Evolutionary conservation across 2,113 vertebrate genomes (phyloP), one percentile per base, ranked within the genome.

Genomic region (Microcebus ravelobensis): DNA sequence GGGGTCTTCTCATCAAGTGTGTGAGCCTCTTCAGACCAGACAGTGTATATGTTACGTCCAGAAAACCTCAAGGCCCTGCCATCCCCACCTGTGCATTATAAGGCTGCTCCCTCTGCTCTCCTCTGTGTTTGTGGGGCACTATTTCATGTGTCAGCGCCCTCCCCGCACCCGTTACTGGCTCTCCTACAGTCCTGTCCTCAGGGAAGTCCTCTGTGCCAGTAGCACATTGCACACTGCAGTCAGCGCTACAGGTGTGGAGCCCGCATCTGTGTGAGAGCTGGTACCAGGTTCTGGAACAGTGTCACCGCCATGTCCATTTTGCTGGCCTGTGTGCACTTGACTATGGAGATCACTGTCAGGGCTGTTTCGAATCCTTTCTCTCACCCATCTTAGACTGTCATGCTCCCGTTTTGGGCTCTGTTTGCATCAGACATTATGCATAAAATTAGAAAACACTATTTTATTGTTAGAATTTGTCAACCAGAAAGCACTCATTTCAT

Each of bases 231-330:
- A 29, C 23, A 1, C 25, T 77, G 45, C 45, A 18, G 45, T 18
- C 45, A 50, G 74, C 14, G 8, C 34, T 20, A 9, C 15, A 42
- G 13, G 2, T 27, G 7, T 25, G 59, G 68, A 3, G 48, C 39
- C 25, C 20, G 25, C 6, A 1, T 52, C 63, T 25, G 12, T 0
- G 34, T 31, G 34, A 50, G 48, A 59, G 39, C 52, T 63, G 18
- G 63, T 14, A 0, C 29, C 48, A 0, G 14, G 48, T 57, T 59
- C 61, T 59, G 52, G 73, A 68, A 8, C 45, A 34, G 14, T 13
- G 13, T 39, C 27, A 0, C 52, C 1, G 0, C 11, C 1, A 0
- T 11, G 39, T 71, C 94, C 10, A 1, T 7, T 20, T 11, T 9
- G 70, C 9, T 21, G 50, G 31, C 34, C 36, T 59, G 25, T 20